These are phyloP conservation scores for Erannis defoliaria DNA, from an alignment of 2,888 invertebrate genomes.

Conservation along the genomic window DNA sequence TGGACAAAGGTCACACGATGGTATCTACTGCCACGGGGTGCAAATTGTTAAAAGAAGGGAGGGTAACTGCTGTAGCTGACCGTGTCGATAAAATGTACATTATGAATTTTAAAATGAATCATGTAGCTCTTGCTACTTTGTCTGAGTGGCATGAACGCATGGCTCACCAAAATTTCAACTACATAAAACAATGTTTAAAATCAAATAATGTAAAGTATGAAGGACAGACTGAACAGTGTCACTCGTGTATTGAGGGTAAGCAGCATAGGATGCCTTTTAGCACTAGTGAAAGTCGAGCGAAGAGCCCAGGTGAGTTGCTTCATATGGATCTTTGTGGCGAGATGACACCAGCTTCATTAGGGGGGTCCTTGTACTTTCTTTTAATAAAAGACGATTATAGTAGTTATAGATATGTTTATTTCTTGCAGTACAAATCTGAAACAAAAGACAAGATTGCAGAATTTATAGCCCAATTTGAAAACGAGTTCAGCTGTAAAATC, in stretches of 20 bases:
- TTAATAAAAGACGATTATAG: not conserved
- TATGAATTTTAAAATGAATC: not conserved
- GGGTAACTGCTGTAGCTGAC: conserved; percentile 2
- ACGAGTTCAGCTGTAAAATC: not conserved
- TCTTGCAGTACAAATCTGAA: not conserved
- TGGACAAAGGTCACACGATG: conserved; percentile 3
- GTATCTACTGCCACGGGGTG: conserved; percentile 4
- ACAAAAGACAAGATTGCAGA: not conserved
- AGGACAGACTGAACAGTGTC: conserved; percentile 11
- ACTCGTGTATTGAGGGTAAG: conserved; percentile 5
- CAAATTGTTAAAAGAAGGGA: conserved; percentile 11
- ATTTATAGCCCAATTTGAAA: not conserved
- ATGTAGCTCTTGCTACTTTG: not conserved
- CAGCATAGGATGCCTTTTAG: conserved; percentile 4
- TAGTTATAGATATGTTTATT: not conserved
- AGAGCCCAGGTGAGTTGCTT: not conserved
- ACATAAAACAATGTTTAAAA: conserved; percentile 2
- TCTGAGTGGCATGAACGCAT: conserved; percentile 11
- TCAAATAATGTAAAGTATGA: not conserved
- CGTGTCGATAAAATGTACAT: conserved; percentile 8
- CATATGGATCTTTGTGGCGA: conserved; percentile 9
- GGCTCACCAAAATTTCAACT: conserved; percentile 2
- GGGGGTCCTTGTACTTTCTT: not conserved
- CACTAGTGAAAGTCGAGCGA: conserved; percentile 4
- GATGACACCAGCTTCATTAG: conserved; percentile 6